phyloP scores from a whole-genome alignment of 2,888 invertebrate genomes.

The Macaria liturata region DNA sequence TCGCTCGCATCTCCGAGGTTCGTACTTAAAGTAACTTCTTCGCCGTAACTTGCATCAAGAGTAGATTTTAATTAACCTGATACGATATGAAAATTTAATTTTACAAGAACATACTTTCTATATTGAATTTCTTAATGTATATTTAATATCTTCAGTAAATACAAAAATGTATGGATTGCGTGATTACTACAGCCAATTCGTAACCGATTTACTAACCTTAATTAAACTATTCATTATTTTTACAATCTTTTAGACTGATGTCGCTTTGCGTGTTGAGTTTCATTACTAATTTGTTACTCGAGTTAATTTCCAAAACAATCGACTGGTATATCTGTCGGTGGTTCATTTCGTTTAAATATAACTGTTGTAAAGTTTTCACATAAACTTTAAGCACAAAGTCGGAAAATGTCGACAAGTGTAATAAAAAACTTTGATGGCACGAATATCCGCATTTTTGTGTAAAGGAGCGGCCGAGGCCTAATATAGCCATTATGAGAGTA shows the following conservation, averaged over 20 bases:
- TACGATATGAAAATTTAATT: too few species aligned
- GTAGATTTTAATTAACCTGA: too few species aligned
- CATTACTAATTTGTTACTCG: conserved; percentile 29
- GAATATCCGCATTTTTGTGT: conserved; percentile 22
- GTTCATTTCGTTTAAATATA: conserved; percentile 24
- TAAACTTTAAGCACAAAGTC: conserved; percentile 37
- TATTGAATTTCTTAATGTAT: too few species aligned
- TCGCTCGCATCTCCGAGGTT: conserved; percentile 10
- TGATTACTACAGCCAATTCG: conserved; percentile 15
- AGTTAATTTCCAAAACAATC: conserved; percentile 35
- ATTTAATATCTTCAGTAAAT: too few species aligned
- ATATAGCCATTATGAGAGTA: conserved; percentile 11
- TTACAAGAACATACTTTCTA: too few species aligned
- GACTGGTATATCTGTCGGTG: conserved; percentile 25
- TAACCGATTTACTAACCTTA: conserved; percentile 10
- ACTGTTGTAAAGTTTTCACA: conserved; percentile 24
- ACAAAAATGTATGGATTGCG: conserved; percentile 4
- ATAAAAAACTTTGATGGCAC: conserved; percentile 47
- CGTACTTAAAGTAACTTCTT: conserved; percentile 15
- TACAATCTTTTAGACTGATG: conserved; percentile 22
- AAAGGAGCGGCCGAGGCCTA: conserved; percentile 13
- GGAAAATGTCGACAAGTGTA: conserved; percentile 30
- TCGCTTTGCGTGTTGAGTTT: conserved; percentile 45
- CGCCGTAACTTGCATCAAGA: conserved; percentile 6
- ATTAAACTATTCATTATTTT: conserved; percentile 20